Evolutionary conservation across 1,140 invertebrate species (phyloP).

Genomic region (Bombus confusus): DNA sequence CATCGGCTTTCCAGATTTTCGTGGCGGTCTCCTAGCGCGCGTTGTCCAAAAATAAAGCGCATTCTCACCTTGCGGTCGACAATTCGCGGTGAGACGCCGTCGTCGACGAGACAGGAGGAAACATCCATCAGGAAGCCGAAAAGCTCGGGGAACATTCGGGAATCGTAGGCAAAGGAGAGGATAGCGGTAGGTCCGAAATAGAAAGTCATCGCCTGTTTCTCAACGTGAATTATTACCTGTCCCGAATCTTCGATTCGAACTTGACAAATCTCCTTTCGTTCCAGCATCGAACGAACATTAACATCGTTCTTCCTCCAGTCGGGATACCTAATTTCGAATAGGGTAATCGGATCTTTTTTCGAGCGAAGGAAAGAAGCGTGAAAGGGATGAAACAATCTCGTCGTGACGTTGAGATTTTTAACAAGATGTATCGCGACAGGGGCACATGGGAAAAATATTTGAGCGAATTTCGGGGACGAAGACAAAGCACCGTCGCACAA

Average conservation of each 20-base stretch:
- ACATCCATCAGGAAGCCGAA: constrained; percentile 11
- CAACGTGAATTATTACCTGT: constrained; percentile 1
- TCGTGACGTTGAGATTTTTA: neutral
- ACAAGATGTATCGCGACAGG: neutral
- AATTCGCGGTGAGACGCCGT: neutral
- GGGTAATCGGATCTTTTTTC: too few relatives aligned
- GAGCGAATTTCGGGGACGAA: neutral
- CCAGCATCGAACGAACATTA: neutral
- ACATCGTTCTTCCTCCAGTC: too few relatives aligned
- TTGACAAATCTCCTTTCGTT: neutral
- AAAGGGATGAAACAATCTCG: neutral
- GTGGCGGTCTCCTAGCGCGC: constrained; percentile 68
- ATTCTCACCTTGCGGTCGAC: constrained; percentile 51
- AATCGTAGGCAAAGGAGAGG: neutral
- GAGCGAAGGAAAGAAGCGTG: too few relatives aligned
- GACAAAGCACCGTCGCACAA: neutral
- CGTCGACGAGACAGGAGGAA: neutral
- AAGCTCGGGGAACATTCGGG: neutral
- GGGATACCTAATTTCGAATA: too few relatives aligned
- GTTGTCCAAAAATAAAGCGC: constrained; percentile 75
- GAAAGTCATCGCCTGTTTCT: neutral
- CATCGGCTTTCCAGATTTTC: constrained; percentile 67
- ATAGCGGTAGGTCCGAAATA: neutral
- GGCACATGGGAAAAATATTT: neutral
- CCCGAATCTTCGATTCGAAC: neutral